Percentiles rank a stretch among this genome's conserved stretches.
Conservation (phyloP, 64 coral and sea anemone genomes). For the Orbicella faveolata region DNA sequence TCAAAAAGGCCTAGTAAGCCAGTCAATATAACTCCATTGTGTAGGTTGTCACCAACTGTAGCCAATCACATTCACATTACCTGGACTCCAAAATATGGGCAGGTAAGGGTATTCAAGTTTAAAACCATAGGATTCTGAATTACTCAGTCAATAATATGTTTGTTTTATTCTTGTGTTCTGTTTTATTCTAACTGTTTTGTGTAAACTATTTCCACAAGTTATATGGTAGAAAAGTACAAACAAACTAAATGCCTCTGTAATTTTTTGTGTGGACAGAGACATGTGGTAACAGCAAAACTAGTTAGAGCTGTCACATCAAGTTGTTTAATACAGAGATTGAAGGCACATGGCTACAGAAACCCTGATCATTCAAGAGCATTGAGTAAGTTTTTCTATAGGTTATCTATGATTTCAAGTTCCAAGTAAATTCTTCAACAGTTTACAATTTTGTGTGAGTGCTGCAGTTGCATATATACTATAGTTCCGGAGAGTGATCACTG, state of each 20-base stretch:
- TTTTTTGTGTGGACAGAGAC: constrained; percentile 60
- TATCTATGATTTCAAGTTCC: too few species aligned
- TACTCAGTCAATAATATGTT: too few species aligned
- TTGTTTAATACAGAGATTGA: constrained; percentile 93
- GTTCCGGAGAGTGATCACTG: too few species aligned
- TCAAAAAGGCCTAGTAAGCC: constrained; percentile 81
- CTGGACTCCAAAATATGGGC: constrained; percentile 84
- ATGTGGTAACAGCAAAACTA: constrained; percentile 82
- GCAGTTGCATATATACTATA: too few species aligned
- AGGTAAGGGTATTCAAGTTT: constrained; percentile 53
- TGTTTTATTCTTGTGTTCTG: too few species aligned
- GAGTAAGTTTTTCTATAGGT: constrained; percentile 66
- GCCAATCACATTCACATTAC: constrained; percentile 92
- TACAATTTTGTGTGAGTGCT: too few species aligned
- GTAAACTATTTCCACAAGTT: background rate
- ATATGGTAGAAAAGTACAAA: too few species aligned
- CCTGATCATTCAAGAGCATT: constrained; percentile 98
- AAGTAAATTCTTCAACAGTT: too few species aligned
- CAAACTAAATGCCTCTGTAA: background rate
- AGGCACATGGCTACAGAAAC: constrained; percentile 78
- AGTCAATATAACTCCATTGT: constrained; percentile 82
- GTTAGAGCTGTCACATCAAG: constrained; percentile 91
- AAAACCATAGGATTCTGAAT: background rate
- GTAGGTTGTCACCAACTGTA: constrained; percentile 86
- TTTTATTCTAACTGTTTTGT: too few species aligned